Evolutionary conservation across 2,888 invertebrate species (phyloP), one percentile per base, ranked within the genome.

Genomic region (Oegoconia quadripuncta): DNA sequence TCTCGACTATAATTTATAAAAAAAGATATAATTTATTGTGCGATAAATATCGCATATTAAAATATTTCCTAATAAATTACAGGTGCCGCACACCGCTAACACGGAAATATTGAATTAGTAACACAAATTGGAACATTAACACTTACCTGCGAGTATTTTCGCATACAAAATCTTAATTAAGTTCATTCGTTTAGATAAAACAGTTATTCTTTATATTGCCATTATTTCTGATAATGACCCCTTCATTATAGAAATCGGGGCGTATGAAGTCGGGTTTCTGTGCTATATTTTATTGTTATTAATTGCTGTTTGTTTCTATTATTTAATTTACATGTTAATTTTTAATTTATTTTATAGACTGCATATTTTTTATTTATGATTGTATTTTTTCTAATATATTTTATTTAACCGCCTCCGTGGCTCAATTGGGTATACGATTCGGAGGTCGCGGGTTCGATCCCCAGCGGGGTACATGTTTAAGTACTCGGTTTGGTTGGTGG

Each of bases 161-260:
- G 6, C 28, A 15, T 28, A 8, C 8, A 9, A n/a, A 28, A 28
- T 28, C 15, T 5, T 28, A 28, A 28, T 28, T 14, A 28, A 28
- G n/a, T 28, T 28, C 28, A 14, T 5, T 28, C n/a, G n/a, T n/a
- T n/a, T n/a, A n/a, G n/a, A 27, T n/a, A 27, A 12, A 27, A 27
- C 12, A 27, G 12, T 27, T 12, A 27, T 3, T 27, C 26, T 27
- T 22, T 7, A 5, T 22, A 22, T 4, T 22, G 22, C 3, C 22
- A 3, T 22, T 9, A 7, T 22, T 5, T 22, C 7, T 22, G 22
- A 22, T 9, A 8, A 1, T 22, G 22, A 1, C 22, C 7, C 22
- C 9, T 22, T 9, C 11, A 27, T 11, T 11, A 27, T 12, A 12
- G 7, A 11, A 2, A 27, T 27, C n/a, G 3, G 2, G 7, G 6